Conservation (phyloP, 1,140 invertebrate species). For the Eulimnadia texana region DNA sequence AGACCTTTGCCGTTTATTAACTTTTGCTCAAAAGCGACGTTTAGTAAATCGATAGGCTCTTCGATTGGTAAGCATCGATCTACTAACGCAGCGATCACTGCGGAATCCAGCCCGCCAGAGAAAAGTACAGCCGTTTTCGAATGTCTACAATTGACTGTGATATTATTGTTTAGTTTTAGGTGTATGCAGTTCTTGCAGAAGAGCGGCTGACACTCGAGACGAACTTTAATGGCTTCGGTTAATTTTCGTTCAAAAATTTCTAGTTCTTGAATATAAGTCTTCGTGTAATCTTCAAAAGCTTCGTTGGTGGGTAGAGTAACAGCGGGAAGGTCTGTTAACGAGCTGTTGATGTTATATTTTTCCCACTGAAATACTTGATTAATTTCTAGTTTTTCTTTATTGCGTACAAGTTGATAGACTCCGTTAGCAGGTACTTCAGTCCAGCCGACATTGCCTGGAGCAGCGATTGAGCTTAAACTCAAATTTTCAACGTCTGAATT, state of each 20-base stretch:
- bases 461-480: not conserved
- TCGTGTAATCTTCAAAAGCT: slow-evolving; percentile 28
- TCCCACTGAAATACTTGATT: slow-evolving; percentile 1
- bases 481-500: not conserved
- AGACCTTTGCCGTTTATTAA: slow-evolving; percentile 20
- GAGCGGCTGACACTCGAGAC: slow-evolving; percentile 45
- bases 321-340: too few relatives aligned
- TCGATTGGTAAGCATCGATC: slow-evolving; percentile 49
- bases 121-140: slow-evolving; percentile 73
- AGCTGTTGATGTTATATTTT: slow-evolving; percentile 8
- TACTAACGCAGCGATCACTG: slow-evolving; percentile 64
- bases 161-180: slow-evolving; percentile 27
- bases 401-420: not conserved
- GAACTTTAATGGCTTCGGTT: slow-evolving; percentile 41
- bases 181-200: slow-evolving; percentile 41
- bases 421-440: not conserved
- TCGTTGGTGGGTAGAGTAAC: slow-evolving; percentile 26
- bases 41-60: slow-evolving; percentile 81
- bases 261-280: slow-evolving; percentile 29
- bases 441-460: not conserved
- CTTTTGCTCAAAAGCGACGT: slow-evolving; percentile 78
- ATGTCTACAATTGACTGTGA: slow-evolving; percentile 36
- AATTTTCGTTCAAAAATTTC: slow-evolving; percentile 38
- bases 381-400: not conserved
- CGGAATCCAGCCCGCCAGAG: slow-evolving; percentile 90